Evolutionary conservation across 2,888 invertebrate species (phyloP).

Genomic region (Drosophila multiciliata): DNA sequence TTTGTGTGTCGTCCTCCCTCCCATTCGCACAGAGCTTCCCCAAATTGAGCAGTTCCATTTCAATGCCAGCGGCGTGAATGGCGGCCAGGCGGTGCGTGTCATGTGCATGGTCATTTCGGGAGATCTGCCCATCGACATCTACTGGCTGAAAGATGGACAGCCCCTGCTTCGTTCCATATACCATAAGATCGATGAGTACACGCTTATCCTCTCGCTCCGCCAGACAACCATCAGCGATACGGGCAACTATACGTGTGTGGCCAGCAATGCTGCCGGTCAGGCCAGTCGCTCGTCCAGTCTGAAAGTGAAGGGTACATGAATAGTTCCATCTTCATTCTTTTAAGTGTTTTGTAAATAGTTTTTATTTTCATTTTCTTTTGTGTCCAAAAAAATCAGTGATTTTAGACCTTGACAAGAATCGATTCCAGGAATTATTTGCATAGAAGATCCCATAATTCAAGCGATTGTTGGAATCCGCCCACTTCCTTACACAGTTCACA

Average conservation of each 20-base stretch:
- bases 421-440: background rate
- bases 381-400: background rate
- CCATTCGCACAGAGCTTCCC: conserved; percentile 84
- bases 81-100: conserved; percentile 86
- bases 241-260: conserved; percentile 88
- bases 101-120: conserved; percentile 90
- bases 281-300: conserved; percentile 86
- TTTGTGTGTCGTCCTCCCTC: conserved; percentile 44
- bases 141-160: conserved; percentile 87
- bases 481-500: background rate
- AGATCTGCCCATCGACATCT: conserved; percentile 91
- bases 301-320: conserved; percentile 87
- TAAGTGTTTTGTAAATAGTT: conserved; percentile 10
- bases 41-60: conserved; percentile 86
- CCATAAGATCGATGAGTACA: conserved; percentile 86
- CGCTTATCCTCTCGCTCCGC: conserved; percentile 85
- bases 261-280: conserved; percentile 87
- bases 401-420: background rate
- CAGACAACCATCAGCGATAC: conserved; percentile 84
- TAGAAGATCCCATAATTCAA: background rate
- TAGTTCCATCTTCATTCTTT: background rate
- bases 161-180: conserved; percentile 82
- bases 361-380: conserved; percentile 11
- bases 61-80: conserved; percentile 86
- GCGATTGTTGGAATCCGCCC: background rate